Conservation (phyloP, 2,113 vertebrate genomes). For the Oryzias javanicus region DNA sequence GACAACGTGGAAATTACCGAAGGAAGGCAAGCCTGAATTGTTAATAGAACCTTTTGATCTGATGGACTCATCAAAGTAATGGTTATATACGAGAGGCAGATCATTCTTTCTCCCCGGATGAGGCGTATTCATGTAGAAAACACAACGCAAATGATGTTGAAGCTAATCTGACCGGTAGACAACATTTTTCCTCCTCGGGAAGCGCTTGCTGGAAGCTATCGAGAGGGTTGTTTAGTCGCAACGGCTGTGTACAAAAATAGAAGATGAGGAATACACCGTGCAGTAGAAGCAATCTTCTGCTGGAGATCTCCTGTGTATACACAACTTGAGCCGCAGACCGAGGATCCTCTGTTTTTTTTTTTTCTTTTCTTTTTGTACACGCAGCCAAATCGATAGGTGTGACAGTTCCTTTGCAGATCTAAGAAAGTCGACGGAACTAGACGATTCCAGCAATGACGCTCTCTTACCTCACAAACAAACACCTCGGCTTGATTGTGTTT, state of each 20-base stretch:
- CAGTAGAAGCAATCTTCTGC: slow-evolving; percentile 26
- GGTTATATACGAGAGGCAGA: too few relatives aligned
- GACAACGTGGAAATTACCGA: too few relatives aligned
- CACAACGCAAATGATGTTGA: slow-evolving; percentile 12
- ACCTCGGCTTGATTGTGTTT: slow-evolving; percentile 34
- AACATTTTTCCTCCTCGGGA: slow-evolving; percentile 22
- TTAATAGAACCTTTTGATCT: too few relatives aligned
- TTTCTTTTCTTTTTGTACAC: slow-evolving; percentile 25
- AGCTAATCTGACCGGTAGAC: slow-evolving; percentile 12
- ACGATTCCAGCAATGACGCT: slow-evolving; percentile 38
- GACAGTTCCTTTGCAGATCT: slow-evolving; percentile 46
- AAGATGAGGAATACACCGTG: slow-evolving; percentile 22
- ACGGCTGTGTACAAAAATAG: slow-evolving; percentile 54
- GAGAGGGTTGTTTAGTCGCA: slow-evolving; percentile 45
- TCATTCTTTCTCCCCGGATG: background rate
- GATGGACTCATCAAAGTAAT: too few relatives aligned
- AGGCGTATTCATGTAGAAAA: background rate
- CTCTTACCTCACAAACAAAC: slow-evolving; percentile 23
- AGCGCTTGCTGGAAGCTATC: slow-evolving; percentile 23
- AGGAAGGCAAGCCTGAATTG: background rate
- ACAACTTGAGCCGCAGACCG: slow-evolving; percentile 39
- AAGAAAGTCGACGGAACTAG: slow-evolving; percentile 38
- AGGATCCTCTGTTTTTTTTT: slow-evolving; percentile 36
- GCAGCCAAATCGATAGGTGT: slow-evolving; percentile 53
- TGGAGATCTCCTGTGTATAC: slow-evolving; percentile 47